Evolutionary conservation across 2,113 vertebrate genomes (phyloP).

Genomic region (Heliornis fulica): DNA sequence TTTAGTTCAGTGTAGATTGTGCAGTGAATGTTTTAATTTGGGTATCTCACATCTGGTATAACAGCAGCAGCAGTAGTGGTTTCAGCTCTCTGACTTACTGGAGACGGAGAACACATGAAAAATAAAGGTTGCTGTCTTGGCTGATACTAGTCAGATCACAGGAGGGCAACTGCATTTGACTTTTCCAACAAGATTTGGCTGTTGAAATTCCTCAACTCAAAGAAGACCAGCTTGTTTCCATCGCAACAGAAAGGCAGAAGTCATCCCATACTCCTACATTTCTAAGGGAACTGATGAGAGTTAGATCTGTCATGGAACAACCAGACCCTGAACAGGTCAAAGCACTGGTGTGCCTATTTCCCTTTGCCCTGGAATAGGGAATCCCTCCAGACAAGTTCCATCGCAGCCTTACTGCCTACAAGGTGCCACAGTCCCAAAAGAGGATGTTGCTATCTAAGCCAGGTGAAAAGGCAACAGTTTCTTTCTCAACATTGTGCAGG

Average conservation of each 20-base stretch:
- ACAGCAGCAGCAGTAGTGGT: neutral
- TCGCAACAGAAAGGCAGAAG: neutral
- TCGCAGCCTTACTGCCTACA: neutral
- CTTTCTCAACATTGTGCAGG: neutral
- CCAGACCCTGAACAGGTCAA: neutral
- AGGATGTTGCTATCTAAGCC: neutral
- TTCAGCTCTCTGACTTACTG: neutral
- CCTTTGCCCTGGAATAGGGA: neutral
- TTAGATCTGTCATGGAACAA: neutral
- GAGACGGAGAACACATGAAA: neutral
- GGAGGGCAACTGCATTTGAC: neutral
- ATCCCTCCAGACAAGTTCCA: neutral
- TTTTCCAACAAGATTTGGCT: neutral
- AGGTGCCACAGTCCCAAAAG: neutral
- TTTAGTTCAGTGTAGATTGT: neutral
- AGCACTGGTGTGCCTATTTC: neutral
- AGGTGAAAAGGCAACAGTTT: slow-evolving; percentile 41
- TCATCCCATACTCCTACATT: neutral
- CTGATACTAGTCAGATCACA: neutral
- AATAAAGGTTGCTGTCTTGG: neutral
- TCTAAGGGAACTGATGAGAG: neutral
- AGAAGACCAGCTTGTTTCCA: neutral
- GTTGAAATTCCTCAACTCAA: neutral
- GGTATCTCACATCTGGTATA: neutral
- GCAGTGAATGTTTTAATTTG: neutral